Evolutionary conservation across 2,888 invertebrate genomes (phyloP).

Genomic region (Amiota minor): DNA sequence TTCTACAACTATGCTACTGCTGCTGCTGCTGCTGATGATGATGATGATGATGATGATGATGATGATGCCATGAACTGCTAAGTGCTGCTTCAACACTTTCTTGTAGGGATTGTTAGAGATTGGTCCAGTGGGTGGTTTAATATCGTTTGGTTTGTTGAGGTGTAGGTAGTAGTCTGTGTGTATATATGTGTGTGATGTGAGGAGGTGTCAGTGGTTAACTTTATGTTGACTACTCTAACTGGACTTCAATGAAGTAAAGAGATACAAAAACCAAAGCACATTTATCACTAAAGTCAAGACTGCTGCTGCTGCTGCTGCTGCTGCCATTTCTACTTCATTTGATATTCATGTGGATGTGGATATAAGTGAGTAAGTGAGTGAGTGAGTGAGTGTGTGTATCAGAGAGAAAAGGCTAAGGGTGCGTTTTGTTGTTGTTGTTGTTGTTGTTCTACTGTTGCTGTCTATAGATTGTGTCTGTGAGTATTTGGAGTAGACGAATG

Average conservation of each 20-base stretch:
- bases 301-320: background rate
- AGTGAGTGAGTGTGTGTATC: conserved; percentile 26
- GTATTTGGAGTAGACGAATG: conserved; percentile 55
- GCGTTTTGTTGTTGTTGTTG: conserved; percentile 25
- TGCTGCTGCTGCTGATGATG: conserved; percentile 13
- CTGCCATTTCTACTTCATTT: background rate
- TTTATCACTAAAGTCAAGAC: conserved; percentile 63
- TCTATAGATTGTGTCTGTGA: conserved; percentile 55
- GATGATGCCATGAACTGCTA: conserved; percentile 48
- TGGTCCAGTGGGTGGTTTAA: background rate
- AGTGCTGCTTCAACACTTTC: conserved; percentile 67
- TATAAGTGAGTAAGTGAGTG: background rate
- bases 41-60: conserved; percentile 63
- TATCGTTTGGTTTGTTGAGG: too few species aligned
- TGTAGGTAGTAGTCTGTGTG: background rate
- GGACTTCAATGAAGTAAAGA: conserved; percentile 60
- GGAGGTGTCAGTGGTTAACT: background rate
- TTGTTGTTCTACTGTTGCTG: conserved; percentile 34
- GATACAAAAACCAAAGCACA: conserved; percentile 65
- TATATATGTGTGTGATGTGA: background rate
- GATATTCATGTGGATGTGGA: background rate
- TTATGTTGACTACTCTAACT: conserved; percentile 17
- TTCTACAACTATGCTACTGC: background rate
- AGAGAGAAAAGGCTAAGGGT: background rate
- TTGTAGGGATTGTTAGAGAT: conserved; percentile 27